phyloP scores from a whole-genome alignment of 2,888 invertebrate genomes.

The Dryadula phaetusa region DNA sequence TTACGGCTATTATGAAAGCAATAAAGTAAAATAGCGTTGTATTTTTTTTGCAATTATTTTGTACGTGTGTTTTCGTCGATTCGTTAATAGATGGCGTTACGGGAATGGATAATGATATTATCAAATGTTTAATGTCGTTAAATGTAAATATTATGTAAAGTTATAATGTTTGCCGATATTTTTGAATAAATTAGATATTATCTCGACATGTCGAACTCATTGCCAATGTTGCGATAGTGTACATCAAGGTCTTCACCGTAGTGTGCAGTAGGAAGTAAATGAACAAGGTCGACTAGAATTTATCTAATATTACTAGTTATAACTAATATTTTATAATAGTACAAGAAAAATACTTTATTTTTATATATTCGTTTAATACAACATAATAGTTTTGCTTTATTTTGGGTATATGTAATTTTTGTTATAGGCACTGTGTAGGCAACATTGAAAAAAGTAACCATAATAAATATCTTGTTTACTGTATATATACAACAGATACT shows the following conservation, averaged over 20 bases:
- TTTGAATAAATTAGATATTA: constrained; percentile 57
- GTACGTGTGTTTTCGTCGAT: constrained; percentile 18
- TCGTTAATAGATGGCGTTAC: constrained; percentile 44
- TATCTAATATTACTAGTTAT: constrained; percentile 39
- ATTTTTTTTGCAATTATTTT: constrained; percentile 21
- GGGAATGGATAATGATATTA: neutral
- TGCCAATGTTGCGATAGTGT: constrained; percentile 62
- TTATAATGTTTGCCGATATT: constrained; percentile 48
- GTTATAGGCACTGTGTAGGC: neutral
- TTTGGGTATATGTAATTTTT: neutral
- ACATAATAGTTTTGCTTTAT: neutral
- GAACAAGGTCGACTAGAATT: constrained; percentile 58
- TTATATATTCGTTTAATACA: neutral
- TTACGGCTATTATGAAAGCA: constrained; percentile 43
- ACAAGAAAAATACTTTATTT: constrained; percentile 12
- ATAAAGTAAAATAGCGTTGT: constrained; percentile 35
- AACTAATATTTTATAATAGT: constrained; percentile 39
- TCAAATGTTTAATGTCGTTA: constrained; percentile 18
- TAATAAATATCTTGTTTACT: too few species aligned
- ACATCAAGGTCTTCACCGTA: constrained; percentile 73
- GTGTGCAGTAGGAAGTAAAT: constrained; percentile 74
- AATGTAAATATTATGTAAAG: constrained; percentile 38
- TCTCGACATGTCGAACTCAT: constrained; percentile 56
- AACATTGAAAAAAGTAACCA: neutral
- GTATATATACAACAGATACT: too few species aligned